Evolutionary conservation across 2,797 vertebrate genomes (phyloP).

Genomic region (Enteromius anoplus): DNA sequence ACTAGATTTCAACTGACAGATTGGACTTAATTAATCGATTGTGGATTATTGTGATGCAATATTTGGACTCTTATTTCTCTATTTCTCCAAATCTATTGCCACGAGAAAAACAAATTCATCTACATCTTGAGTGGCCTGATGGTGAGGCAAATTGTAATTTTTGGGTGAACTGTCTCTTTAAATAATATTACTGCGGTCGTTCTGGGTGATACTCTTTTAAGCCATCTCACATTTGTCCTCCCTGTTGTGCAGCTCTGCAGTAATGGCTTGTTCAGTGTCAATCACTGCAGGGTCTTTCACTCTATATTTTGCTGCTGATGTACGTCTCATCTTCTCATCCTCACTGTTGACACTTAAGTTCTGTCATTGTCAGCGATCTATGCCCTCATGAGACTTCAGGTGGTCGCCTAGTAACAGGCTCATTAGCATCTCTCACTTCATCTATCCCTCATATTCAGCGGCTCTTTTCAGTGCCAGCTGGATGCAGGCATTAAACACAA

Average conservation of each 20-base stretch:
- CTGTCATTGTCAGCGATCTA: constrained; percentile 5
- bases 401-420: constrained; percentile 26
- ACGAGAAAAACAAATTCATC: background rate
- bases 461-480: constrained; percentile 16
- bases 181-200: background rate
- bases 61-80: background rate
- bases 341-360: constrained; percentile 7
- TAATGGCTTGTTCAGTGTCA: constrained; percentile 9
- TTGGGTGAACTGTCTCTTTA: background rate
- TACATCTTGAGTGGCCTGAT: background rate
- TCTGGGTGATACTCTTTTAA: background rate
- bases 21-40: background rate
- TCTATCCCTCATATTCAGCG: background rate
- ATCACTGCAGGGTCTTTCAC: constrained; percentile 9
- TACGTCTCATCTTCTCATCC: constrained; percentile 17
- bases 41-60: background rate
- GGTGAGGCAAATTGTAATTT: background rate
- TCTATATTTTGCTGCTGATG: constrained; percentile 5
- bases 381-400: constrained; percentile 10
- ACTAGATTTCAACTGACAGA: background rate
- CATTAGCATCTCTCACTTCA: constrained; percentile 26
- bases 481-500: constrained; percentile 8
- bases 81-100: background rate
- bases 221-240: background rate
- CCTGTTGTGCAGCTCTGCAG: background rate